Conservation (phyloP, 1,140 invertebrate species). For the Papilio dardanus region DNA sequence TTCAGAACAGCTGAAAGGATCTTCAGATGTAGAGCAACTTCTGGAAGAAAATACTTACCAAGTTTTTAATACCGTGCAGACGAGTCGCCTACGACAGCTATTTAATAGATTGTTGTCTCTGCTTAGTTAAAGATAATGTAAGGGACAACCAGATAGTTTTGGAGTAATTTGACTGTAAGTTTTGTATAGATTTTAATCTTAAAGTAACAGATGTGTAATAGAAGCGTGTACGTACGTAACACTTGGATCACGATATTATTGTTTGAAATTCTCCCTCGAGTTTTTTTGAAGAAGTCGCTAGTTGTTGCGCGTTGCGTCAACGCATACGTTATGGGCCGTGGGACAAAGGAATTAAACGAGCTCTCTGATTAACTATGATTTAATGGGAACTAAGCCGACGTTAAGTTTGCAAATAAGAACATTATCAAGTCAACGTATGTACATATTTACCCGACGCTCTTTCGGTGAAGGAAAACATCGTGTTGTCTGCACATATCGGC, state of each 20-base stretch:
- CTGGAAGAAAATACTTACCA: too few species aligned
- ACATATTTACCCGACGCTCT: too few species aligned
- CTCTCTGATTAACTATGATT: neutral
- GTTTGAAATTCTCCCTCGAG: constrained; percentile 4
- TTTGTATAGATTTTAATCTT: neutral
- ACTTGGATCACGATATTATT: constrained; percentile 31
- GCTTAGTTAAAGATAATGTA: too few species aligned
- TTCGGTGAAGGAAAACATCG: too few species aligned
- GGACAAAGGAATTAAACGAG: neutral
- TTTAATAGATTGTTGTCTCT: too few species aligned
- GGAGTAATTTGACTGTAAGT: neutral
- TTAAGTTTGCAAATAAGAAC: neutral
- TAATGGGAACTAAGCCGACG: neutral
- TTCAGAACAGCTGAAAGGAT: too few species aligned
- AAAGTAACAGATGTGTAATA: neutral
- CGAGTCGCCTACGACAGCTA: too few species aligned
- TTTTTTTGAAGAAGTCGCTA: constrained; percentile 15
- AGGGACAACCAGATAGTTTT: too few species aligned
- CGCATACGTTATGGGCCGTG: constrained; percentile 16
- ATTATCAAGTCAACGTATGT: too few species aligned
- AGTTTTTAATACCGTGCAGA: too few species aligned
- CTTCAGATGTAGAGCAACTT: too few species aligned
- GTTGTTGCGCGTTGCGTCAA: constrained; percentile 35
- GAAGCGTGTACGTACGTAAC: constrained; percentile 6
- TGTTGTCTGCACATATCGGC: too few species aligned